Conservation (phyloP, 2,797 vertebrate genomes). For the Paedocypris micromegethes region DNA sequence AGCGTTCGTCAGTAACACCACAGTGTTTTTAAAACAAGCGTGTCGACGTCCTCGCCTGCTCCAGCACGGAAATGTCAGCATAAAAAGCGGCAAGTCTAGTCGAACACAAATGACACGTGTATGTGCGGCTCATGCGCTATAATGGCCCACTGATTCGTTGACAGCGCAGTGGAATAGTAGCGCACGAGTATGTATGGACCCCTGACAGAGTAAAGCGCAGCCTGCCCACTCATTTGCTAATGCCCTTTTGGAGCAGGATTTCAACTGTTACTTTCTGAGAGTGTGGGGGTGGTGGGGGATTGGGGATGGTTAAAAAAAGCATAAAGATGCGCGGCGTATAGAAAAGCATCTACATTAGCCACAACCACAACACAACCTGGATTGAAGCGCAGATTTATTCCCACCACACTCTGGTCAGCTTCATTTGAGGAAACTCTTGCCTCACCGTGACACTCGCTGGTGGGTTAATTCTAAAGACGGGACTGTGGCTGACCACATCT, state of each 20-base stretch:
- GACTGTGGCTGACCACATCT: constrained; percentile 40
- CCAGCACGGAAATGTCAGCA: constrained; percentile 8
- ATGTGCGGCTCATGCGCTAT: constrained; percentile 69
- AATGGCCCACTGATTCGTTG: constrained; percentile 66
- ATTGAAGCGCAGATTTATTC: constrained; percentile 15
- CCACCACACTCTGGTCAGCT: constrained; percentile 35
- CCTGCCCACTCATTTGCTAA: constrained; percentile 70
- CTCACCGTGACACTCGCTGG: constrained; percentile 40
- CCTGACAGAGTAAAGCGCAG: constrained; percentile 61
- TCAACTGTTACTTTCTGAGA: constrained; percentile 34
- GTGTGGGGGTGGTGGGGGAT: constrained; percentile 30
- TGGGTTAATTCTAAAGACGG: constrained; percentile 31
- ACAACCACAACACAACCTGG: neutral
- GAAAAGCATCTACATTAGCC: constrained; percentile 4
- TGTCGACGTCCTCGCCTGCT: constrained; percentile 2
- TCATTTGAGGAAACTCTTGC: constrained; percentile 51
- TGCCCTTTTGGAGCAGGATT: constrained; percentile 59
- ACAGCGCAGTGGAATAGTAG: constrained; percentile 57
- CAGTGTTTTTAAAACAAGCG: constrained; percentile 7
- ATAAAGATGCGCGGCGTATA: constrained; percentile 21
- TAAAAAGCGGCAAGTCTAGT: constrained; percentile 13
- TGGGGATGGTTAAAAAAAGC: constrained; percentile 8
- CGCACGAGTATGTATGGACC: constrained; percentile 65
- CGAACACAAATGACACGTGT: constrained; percentile 41
- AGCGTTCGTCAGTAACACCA: constrained; percentile 1